A percentile compares a stretch with the other conserved stretches of the same genome.
Evolutionary conservation across 2,888 invertebrate species (phyloP).

Genomic region (Argyresthia goedartella): DNA sequence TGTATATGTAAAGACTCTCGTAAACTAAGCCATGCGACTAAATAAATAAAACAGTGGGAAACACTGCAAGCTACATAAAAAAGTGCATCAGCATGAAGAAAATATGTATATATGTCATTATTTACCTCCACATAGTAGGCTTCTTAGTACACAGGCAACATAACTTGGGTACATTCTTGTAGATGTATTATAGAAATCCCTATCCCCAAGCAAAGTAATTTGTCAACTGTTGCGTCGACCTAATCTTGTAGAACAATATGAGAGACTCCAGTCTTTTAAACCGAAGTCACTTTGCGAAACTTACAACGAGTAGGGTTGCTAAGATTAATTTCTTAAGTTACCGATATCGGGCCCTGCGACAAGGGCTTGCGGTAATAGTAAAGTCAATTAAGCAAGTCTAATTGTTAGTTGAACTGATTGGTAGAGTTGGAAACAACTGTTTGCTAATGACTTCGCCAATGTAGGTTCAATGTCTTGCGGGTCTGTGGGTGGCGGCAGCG

Average conservation of each 20-base stretch:
- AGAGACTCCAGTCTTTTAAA: too few relatives aligned
- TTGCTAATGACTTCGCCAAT: constrained; percentile 7
- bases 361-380: constrained; percentile 6
- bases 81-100: too few relatives aligned
- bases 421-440: constrained; percentile 8
- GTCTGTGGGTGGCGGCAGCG: too few relatives aligned
- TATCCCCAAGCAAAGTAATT: too few relatives aligned
- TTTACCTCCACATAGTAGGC: neutral
- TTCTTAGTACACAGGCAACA: neutral
- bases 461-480: constrained; percentile 1
- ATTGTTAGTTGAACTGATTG: constrained; percentile 10
- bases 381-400: constrained; percentile 11
- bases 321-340: constrained; percentile 11
- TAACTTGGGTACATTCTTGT: too few relatives aligned
- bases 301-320: neutral
- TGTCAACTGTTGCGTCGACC: too few relatives aligned
- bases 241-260: too few relatives aligned
- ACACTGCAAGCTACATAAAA: too few relatives aligned
- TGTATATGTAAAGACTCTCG: too few relatives aligned
- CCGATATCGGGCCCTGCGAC: constrained; percentile 5
- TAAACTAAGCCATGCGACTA: too few relatives aligned
- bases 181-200: too few relatives aligned
- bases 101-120: neutral
- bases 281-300: neutral
- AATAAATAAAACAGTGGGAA: too few relatives aligned